Evolutionary conservation across 35 echinoderm and acorn worm species (phyloP), one percentile per base, ranked within the genome.

Genomic region (Patiria miniata): DNA sequence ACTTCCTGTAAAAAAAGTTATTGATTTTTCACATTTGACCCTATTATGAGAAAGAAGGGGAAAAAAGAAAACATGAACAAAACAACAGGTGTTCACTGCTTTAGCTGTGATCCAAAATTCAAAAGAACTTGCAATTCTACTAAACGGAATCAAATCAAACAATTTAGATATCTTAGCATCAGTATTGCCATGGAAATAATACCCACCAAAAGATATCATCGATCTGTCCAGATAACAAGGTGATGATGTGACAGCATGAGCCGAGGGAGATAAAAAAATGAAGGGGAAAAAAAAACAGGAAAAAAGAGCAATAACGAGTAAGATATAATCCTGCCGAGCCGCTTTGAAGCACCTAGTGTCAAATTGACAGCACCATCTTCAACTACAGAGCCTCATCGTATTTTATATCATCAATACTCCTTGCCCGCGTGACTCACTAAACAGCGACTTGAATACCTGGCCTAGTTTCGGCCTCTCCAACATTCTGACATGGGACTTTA

Each of bases 401-500:
- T 26, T 73, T 73, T 73, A 73, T 73, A 73, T 15, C 65, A 73
- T 73, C 65, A 73, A 73, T 73, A 73, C 65, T 73, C 18, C 65
- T 73, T 73, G 29, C 12, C 65, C 0, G 65, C 29, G 26, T 73
- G 65, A 73, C 65, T 73, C 65, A 73, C 65, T 30, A 73, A 12
- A 34, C 23, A 73, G 29, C 21, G 65, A 26, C 23, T 30, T 73
- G 65, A 73, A 73, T 73, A 73, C 65, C 23, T 73, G 65, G 65
- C 65, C 65, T 73, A 73, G 65, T 73, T 73, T 73, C 34, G 26
- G 65, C 65, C 65, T 73, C 65, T 73, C 65, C 65, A 73, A 73
- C 65, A n/a, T 32, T 73, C 65, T 73, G 65, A 73, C 65, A 73
- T 73, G 65, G 65, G 65, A 73, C 65, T 73, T 73, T 73, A 73